Base-by-base conservation (phyloP, 2,113 vertebrate species). In the Sterrhoptilus dennistouni region DNA sequence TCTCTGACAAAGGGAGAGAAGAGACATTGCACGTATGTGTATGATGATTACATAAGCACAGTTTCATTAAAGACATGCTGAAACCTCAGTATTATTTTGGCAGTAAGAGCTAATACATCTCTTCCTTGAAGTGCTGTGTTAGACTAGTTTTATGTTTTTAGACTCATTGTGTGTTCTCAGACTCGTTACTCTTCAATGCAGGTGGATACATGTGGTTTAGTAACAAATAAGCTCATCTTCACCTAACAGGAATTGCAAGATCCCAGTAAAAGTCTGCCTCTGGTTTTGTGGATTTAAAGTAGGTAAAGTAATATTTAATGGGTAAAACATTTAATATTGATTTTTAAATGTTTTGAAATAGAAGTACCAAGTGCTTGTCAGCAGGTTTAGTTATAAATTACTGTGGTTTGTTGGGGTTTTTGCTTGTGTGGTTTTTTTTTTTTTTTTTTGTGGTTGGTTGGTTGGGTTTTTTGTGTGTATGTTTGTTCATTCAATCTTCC, bases 401-500 rank as follows among this genome's bases (percentile, higher is more conserved):
- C 16, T 40, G 50, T 29, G 22, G 1, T 36, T 59, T 24, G 9
- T 28, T 6, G 7, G 13, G 9, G 3, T 4, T 21, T 7, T 21
- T 28, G 11, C 15, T 23, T 18, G 12, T 38, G 0, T 11, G 54
- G 0, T 11, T 61, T 24, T 33, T 21, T 54, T 33, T 3, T 9
- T 42, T 35, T 19, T 25, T 44, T 25, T 24, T 28, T 44, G 36
- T 45, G 25, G 15, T 44, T 11, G 7, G 1, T 42, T 66, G 12
- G 4, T 54, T 75, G 4, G 2, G 1, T 3, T 33, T 57, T 45
- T 33, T 25, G 0, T 28, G 9, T 65, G 11, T 28, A 5, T 27
- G 4, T 22, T n/a, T 65, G 11, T 29, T 38, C 22, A 16, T 18
- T 44, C 29, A 45, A 3, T 40, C 61, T 75, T 45, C 74, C 5